phyloP scores from a whole-genome alignment of 2,888 invertebrate species.

The Lottia scabra region DNA sequence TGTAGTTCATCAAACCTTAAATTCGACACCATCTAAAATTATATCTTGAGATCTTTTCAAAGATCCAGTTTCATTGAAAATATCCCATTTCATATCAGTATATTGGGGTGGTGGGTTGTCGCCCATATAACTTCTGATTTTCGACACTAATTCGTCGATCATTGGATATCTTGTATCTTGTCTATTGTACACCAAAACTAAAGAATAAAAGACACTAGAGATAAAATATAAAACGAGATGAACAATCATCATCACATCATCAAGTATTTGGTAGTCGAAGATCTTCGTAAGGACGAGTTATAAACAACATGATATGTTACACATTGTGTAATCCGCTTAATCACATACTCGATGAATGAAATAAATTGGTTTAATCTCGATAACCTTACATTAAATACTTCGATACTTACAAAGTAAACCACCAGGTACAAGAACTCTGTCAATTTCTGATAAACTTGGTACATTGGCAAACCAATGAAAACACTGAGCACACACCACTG shows the following conservation, averaged over 20 bases:
- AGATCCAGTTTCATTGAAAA: background rate
- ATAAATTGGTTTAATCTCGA: too few species aligned
- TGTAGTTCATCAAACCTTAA: too few species aligned
- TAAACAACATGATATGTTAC: too few species aligned
- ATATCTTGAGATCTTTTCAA: background rate
- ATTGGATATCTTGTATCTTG: background rate
- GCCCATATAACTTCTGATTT: background rate
- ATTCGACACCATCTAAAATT: background rate
- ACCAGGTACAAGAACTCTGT: slow-evolving; percentile 42
- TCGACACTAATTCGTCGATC: background rate
- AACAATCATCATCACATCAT: too few species aligned
- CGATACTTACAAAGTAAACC: slow-evolving; percentile 26
- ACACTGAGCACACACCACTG: slow-evolving; percentile 46
- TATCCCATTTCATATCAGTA: background rate
- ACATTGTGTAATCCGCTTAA: too few species aligned
- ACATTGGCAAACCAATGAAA: slow-evolving; percentile 52
- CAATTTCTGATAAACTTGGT: slow-evolving; percentile 38
- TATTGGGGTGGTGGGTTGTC: background rate
- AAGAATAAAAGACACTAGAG: too few species aligned
- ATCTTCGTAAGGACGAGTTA: too few species aligned
- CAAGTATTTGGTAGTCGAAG: too few species aligned
- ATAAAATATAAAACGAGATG: too few species aligned
- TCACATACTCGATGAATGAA: too few species aligned
- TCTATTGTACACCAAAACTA: background rate
- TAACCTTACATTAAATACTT: too few species aligned